These are phyloP conservation scores for Timema cristinae DNA, from an alignment of 2,888 invertebrate genomes.

Conservation along the genomic window DNA sequence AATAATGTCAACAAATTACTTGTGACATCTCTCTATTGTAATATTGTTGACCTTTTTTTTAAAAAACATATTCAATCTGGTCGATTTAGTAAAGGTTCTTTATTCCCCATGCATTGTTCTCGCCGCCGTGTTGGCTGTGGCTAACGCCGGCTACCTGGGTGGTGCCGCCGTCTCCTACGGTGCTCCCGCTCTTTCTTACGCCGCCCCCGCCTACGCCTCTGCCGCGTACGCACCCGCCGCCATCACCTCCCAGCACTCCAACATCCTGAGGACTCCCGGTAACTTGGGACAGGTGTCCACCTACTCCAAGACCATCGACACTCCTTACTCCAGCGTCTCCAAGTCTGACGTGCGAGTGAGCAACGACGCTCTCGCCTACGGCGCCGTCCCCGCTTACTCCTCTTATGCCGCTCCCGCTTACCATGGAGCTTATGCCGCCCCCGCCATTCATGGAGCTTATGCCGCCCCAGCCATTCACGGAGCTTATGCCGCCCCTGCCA, in stretches of 20 bases:
- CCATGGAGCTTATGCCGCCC: conserved; percentile 22
- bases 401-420: conserved; percentile 33
- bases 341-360: conserved; percentile 64
- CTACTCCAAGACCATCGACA: conserved; percentile 64
- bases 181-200: neutral
- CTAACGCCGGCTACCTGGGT: conserved; percentile 34
- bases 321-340: conserved; percentile 67
- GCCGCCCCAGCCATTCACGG: conserved; percentile 6
- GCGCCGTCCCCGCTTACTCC: conserved; percentile 5
- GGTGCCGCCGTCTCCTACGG: no score
- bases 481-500: conserved; percentile 14
- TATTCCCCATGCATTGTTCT: conserved; percentile 23
- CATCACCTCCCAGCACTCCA: conserved; percentile 31
- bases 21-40: no score
- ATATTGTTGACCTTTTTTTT: no score
- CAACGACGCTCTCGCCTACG: conserved; percentile 31
- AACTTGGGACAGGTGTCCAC: conserved; percentile 66
- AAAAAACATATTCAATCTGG: no score
- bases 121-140: conserved; percentile 35
- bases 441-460: conserved; percentile 25
- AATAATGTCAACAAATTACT: no score
- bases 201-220: conserved; percentile 15
- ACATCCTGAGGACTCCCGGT: conserved; percentile 54
- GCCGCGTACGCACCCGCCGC: conserved; percentile 22
- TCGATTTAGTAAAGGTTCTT: no score